Conservation (phyloP, 1,140 invertebrate species). For the Drosophila seguyi region DNA sequence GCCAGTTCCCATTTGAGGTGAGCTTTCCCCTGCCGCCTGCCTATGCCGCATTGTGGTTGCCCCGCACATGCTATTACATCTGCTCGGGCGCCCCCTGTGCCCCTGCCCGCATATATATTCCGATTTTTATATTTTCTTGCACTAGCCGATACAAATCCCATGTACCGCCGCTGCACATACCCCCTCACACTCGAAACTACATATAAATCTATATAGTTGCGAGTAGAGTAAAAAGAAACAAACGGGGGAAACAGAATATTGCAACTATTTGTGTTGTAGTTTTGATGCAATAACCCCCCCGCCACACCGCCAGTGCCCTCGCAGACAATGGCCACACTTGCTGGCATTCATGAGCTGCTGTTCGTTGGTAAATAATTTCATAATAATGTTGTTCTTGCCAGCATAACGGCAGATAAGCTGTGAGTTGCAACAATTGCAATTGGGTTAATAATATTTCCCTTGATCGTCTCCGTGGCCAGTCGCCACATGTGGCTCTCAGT, state of each 20-base stretch:
- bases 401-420: conserved; percentile 73
- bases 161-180: conserved; percentile 62
- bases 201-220: conserved; percentile 42
- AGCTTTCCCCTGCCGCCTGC: conserved; percentile 18
- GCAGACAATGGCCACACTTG: conserved; percentile 64
- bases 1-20: conserved; percentile 25
- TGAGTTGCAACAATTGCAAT: conserved; percentile 78
- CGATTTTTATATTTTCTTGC: conserved; percentile 48
- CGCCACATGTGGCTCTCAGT: conserved; percentile 13
- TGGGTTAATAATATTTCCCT: conserved; percentile 76
- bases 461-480: conserved; percentile 1
- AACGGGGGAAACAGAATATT: conserved; percentile 60
- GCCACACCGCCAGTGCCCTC: neutral
- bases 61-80: conserved; percentile 33
- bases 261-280: conserved; percentile 80
- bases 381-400: conserved; percentile 83
- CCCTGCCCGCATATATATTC: conserved; percentile 30
- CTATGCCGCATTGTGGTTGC: conserved; percentile 10
- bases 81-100: conserved; percentile 6
- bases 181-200: conserved; percentile 24
- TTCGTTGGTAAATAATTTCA: conserved; percentile 84
- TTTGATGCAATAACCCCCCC: conserved; percentile 47
- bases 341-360: conserved; percentile 78
- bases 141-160: conserved; percentile 48
- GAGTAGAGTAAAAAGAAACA: conserved; percentile 32